A percentile compares a stretch with the other conserved stretches of the same genome.
phyloP scores from a whole-genome alignment of 2,113 vertebrate species.

The Lagenorhynchus albirostris region DNA sequence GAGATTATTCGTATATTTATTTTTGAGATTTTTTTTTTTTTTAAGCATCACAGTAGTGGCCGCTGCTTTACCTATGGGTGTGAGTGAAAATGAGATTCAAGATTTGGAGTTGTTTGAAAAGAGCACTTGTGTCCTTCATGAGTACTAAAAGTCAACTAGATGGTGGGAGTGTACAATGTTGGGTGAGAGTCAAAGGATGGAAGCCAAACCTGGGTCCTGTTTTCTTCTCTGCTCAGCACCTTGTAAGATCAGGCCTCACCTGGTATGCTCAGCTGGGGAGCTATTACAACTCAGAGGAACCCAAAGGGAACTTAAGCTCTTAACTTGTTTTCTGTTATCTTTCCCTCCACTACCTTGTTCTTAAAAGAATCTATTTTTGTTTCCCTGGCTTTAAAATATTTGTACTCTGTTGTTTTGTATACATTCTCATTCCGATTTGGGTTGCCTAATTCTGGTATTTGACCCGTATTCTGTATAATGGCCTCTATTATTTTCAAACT shows the following conservation, averaged over 20 bases:
- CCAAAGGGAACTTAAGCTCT: background rate
- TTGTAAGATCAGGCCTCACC: background rate
- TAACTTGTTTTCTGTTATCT: background rate
- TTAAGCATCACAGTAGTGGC: background rate
- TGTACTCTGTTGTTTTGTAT: background rate
- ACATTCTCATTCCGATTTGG: background rate
- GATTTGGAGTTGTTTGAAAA: background rate
- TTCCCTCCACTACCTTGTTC: background rate
- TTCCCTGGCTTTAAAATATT: background rate
- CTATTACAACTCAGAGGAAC: background rate
- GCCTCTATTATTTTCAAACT: background rate
- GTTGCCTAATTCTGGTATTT: background rate
- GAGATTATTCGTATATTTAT: background rate
- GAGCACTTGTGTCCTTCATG: background rate
- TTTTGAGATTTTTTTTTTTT: background rate
- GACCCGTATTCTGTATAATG: background rate
- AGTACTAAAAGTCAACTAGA: background rate
- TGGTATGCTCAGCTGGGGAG: background rate
- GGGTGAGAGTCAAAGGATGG: background rate
- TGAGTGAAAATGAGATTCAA: background rate
- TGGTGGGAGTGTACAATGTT: fast-evolving
- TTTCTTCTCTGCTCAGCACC: background rate
- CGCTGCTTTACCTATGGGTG: background rate
- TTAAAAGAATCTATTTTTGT: background rate
- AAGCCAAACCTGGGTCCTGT: background rate